Conservation (phyloP, 2,888 invertebrate genomes). For the Byasa hedistus region DNA sequence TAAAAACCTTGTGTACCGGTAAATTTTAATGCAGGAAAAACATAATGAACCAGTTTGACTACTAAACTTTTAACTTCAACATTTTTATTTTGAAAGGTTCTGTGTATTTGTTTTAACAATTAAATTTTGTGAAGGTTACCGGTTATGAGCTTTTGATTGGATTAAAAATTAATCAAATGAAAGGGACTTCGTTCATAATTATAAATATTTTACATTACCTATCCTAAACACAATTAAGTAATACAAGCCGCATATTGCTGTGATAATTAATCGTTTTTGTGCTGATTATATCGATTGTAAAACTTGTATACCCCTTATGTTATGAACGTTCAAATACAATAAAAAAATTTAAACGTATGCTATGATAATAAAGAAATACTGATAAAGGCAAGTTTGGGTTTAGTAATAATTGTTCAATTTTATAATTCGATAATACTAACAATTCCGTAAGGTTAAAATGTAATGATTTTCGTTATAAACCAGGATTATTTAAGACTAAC, state of each 20-base stretch:
- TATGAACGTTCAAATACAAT: no score
- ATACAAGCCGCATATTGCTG: no score
- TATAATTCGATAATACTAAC: no score
- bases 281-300: not conserved
- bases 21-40: constrained; percentile 12
- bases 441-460: not conserved
- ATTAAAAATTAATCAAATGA: not conserved
- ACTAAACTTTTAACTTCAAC: constrained; percentile 4
- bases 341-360: not conserved
- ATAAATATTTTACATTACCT: not conserved
- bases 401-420: no score
- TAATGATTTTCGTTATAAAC: not conserved
- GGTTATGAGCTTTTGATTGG: not conserved
- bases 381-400: no score
- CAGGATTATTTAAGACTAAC: not conserved
- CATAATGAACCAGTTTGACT: constrained; percentile 11
- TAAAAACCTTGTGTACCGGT: constrained; percentile 23
- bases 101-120: not conserved
- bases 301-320: not conserved
- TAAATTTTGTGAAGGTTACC: constrained; percentile 1
- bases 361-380: no score
- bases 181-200: not conserved
- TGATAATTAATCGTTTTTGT: no score
- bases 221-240: not conserved
- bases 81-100: constrained; percentile 6